A percentile compares a stretch with the other conserved stretches of the same genome.
Evolutionary conservation across 2,113 vertebrate species (phyloP).

Genomic region (Pagrus major): DNA sequence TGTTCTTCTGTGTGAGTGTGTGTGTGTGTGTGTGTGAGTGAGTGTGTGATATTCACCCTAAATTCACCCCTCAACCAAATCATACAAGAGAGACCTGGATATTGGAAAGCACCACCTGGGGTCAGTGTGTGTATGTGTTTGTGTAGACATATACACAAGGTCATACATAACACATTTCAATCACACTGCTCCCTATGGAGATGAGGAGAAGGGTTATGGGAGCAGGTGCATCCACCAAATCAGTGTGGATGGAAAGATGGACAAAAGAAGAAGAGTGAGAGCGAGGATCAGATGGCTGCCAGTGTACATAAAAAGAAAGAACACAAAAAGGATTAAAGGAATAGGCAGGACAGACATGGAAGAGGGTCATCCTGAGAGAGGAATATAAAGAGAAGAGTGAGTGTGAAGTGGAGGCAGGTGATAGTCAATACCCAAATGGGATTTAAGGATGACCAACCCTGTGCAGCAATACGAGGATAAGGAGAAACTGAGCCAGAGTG

Average conservation of each 20-base stretch:
- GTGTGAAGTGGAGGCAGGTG: conserved; percentile 23
- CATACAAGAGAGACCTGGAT: conserved; percentile 35
- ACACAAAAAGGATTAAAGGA: conserved; percentile 32
- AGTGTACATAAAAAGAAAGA: conserved; percentile 27
- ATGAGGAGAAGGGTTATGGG: conserved; percentile 45
- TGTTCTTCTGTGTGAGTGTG: neutral
- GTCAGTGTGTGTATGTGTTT: conserved; percentile 49
- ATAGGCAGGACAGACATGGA: neutral
- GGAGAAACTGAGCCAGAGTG: neutral
- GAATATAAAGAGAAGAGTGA: conserved; percentile 1
- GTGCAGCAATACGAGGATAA: neutral
- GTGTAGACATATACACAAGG: conserved; percentile 45
- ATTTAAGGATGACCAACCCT: conserved; percentile 22
- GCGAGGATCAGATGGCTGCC: conserved; percentile 21
- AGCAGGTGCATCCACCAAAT: conserved; percentile 62
- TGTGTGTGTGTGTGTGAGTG: neutral
- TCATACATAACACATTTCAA: conserved; percentile 73
- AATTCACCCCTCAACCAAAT: conserved; percentile 50
- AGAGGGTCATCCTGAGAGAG: conserved; percentile 10
- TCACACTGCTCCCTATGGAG: conserved; percentile 52
- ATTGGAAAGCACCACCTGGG: conserved; percentile 61
- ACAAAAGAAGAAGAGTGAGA: conserved; percentile 32
- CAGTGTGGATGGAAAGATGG: conserved; percentile 43
- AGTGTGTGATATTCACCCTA: conserved; percentile 6
- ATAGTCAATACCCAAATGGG: conserved; percentile 14